Base-by-base conservation (phyloP, 1,140 invertebrate species). In the Drosophila repleta region DNA sequence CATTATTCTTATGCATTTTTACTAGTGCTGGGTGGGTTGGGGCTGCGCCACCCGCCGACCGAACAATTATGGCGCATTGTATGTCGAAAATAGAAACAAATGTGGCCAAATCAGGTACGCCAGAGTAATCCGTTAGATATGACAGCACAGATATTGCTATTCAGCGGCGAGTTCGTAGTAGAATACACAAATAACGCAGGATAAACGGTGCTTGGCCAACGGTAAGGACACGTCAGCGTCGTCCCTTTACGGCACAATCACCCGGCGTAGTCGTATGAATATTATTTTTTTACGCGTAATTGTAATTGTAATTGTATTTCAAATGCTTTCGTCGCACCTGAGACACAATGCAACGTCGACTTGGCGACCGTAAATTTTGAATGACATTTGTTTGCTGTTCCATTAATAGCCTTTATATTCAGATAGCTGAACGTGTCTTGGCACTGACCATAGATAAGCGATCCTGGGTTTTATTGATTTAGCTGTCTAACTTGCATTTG, bases 141-240 rank as follows among this genome's bases (percentile, higher is more conserved):
- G 21, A 29, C 10, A 20, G 10, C 32, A 20, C 13, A 55, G 43
- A 61, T 43, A 73, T 48, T 41, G 13, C 3, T 18, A 26, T 29
- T 4, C 39, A 43, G 8, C 39, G 4, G 17, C 20, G 10, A 48
- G 10, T 35, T 10, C 10, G 26, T 41, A n/a, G 11, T 48, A 24
- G 26, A 37, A 57, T 51, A 69, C 57, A 61, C 61, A 45, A 57
- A 66, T 18, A 55, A 8, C 20, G 53, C 26, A 37, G 26, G 29
- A 35, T 35, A 35, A 71, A 51, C 13, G 8, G 15, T 17, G 55
- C 13, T 61, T 45, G 26, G 0, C 52, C 21, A 56, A 8, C 35
- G 43, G 21, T 70, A 70, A 43, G 72, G 72, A 74, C 72, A 74
- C 72, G 72, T 74, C 72, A 74, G 66, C 60, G 18, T 13, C 55